Evolutionary conservation across 37 sponge, comb jelly and placozoan species (phyloP).

Genomic region (Tethya wilhelma): DNA sequence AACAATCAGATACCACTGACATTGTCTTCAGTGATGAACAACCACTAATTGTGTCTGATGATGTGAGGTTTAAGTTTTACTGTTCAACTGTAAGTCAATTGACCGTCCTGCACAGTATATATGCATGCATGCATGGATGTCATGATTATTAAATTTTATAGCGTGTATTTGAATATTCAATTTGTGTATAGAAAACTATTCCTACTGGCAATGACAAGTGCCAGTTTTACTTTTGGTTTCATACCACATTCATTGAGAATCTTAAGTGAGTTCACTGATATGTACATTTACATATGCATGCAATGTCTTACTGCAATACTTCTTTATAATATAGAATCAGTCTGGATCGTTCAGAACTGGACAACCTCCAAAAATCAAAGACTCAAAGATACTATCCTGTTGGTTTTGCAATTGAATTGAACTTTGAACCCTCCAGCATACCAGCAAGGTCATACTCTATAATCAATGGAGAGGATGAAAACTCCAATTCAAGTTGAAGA

Average conservation of each 20-base stretch:
- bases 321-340: constrained; percentile 8
- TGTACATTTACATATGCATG: background rate
- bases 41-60: constrained; percentile 41
- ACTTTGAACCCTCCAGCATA: constrained; percentile 3
- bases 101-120: no score
- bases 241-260: constrained; percentile 67
- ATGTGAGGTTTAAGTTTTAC: constrained; percentile 45
- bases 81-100: constrained; percentile 23
- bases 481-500: no score
- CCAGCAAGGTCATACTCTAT: background rate
- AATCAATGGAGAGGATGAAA: no score
- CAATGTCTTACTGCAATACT: background rate
- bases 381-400: constrained; percentile 18
- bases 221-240: constrained; percentile 74
- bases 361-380: constrained; percentile 47
- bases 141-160: no score
- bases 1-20: background rate
- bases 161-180: background rate
- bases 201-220: constrained; percentile 54
- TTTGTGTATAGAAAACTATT: constrained; percentile 14
- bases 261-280: constrained; percentile 18
- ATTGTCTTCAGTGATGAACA: constrained; percentile 1
- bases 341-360: constrained; percentile 34
- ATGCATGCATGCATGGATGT: no score
- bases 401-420: constrained; percentile 9